Base-by-base conservation (phyloP, 2,797 vertebrate species). In the Myiotriccus ornatus region DNA sequence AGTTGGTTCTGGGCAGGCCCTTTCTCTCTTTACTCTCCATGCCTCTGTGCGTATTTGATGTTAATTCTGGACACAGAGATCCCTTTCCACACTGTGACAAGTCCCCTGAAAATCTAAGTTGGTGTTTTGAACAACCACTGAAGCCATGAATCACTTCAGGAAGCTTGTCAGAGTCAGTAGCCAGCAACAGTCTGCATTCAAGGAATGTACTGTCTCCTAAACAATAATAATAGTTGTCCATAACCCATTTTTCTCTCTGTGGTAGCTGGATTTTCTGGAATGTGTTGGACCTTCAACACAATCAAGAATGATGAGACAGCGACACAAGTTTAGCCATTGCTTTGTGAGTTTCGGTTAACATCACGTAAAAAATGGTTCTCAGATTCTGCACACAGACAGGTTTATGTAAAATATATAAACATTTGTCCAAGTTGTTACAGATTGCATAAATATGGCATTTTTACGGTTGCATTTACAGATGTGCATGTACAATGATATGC, bases 351-450 rank as follows among this genome's bases (percentile, higher is more conserved):
- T 91, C 14, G 15, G 52, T 93, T 93, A 94, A 74, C 46, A 89
- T 14, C 83, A 95, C 23, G 19, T 89, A 97, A 97, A 96, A 97
- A 97, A 96, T 93, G 96, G 87, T 95, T 96, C 95, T 96, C 96
- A 96, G 89, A 92, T 97, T 97, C 97, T 97, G 94, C 98, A 97
- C 95, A 97, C 92, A 98, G 97, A 97, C 64, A 97, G 97, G 95
- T 98, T 98, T 98, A 98, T 97, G 97, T 98, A 98, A 98, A 98
- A 98, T 97, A 97, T 97, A 97, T 93, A 98, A 98, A 98, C 97
- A 98, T 97, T 98, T 97, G 94, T 97, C 94, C 97, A 97, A 96
- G 96, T 83, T 97, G 96, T 95, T 97, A 98, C 96, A 97, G 95
- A 96, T 92, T 97, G 97, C 97, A 98, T 98, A 98, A 97, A 98